A percentile compares a stretch with the other conserved stretches of the same genome.
These are phyloP conservation scores for Argyrosomus regius DNA, from an alignment of 2,797 vertebrate species.

Conservation along the genomic window DNA sequence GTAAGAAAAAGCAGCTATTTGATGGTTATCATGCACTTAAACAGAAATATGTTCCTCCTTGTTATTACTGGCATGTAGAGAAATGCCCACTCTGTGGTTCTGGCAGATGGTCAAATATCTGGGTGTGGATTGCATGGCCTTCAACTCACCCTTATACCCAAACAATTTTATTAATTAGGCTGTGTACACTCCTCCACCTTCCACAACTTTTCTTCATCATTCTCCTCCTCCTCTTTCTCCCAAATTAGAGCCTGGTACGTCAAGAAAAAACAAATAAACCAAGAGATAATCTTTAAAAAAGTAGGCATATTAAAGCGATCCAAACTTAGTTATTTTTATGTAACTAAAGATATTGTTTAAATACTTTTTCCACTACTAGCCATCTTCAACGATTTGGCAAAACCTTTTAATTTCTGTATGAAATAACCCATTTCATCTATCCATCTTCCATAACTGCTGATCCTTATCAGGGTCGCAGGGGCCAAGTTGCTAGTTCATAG, in stretches of 20 bases:
- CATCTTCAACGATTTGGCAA: too few relatives aligned
- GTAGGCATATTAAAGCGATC: background rate
- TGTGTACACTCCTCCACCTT: constrained; percentile 27
- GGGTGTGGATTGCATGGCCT: constrained; percentile 17
- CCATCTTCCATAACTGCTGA: too few relatives aligned
- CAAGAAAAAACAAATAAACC: background rate
- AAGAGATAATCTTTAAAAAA: background rate
- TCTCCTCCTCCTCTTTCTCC: constrained; percentile 6
- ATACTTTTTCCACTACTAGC: background rate
- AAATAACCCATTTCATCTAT: background rate
- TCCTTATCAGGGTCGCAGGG: too few relatives aligned
- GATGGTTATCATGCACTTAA: background rate
- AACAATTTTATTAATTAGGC: constrained; percentile 36
- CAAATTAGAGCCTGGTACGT: constrained; percentile 20
- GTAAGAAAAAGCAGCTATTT: background rate
- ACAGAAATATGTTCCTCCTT: background rate
- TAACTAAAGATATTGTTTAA: background rate
- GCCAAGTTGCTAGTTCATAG: background rate
- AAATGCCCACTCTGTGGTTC: constrained; percentile 15
- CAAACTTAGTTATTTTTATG: background rate
- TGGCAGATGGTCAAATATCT: constrained; percentile 34
- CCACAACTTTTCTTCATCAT: constrained; percentile 17
- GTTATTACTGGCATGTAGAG: background rate
- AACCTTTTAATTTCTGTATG: background rate
- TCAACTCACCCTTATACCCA: constrained; percentile 8